A percentile compares a stretch with the other conserved stretches of the same genome.
Conservation (phyloP, 2,888 invertebrate genomes). For the Drosophila rubida region DNA sequence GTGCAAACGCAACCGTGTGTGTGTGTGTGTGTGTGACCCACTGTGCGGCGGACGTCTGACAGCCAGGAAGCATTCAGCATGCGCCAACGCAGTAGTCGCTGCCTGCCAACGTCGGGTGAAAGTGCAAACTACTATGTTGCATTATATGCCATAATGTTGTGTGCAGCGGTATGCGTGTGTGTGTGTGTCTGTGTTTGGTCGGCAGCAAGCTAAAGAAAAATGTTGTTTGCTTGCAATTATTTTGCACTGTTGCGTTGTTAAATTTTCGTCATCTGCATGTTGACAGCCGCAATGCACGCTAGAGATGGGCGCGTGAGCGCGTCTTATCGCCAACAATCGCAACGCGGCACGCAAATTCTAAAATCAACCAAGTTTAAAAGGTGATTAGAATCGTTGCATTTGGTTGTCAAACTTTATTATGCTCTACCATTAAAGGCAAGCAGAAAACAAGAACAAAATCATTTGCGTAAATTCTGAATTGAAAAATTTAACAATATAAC, state of each 20-base stretch:
- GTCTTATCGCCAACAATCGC: too few species aligned
- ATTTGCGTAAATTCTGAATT: too few species aligned
- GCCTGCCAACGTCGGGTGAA: conserved; percentile 45
- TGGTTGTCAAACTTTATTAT: too few species aligned
- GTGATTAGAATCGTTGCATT: too few species aligned
- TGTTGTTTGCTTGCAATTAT: conserved; percentile 70
- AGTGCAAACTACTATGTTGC: conserved; percentile 67
- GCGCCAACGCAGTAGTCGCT: conserved; percentile 33
- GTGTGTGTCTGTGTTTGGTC: conserved; percentile 15
- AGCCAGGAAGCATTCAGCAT: conserved; percentile 59
- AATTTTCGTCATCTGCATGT: conserved; percentile 57
- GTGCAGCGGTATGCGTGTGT: conserved; percentile 4
- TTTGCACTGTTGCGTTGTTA: conserved; percentile 69
- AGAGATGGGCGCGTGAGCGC: conserved; percentile 28
- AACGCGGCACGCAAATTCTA: too few species aligned
- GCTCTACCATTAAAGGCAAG: too few species aligned
- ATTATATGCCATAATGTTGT: conserved; percentile 46
- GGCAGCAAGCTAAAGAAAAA: conserved; percentile 55
- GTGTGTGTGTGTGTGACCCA: conserved; percentile 40
- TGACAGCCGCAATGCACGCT: conserved; percentile 32
- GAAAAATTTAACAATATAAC: too few species aligned
- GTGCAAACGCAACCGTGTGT: not conserved
- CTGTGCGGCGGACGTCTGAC: conserved; percentile 43
- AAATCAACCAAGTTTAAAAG: too few species aligned
- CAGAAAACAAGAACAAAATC: too few species aligned